Evolutionary conservation across 2,113 vertebrate species (phyloP).

Genomic region (Nettapus auritus): DNA sequence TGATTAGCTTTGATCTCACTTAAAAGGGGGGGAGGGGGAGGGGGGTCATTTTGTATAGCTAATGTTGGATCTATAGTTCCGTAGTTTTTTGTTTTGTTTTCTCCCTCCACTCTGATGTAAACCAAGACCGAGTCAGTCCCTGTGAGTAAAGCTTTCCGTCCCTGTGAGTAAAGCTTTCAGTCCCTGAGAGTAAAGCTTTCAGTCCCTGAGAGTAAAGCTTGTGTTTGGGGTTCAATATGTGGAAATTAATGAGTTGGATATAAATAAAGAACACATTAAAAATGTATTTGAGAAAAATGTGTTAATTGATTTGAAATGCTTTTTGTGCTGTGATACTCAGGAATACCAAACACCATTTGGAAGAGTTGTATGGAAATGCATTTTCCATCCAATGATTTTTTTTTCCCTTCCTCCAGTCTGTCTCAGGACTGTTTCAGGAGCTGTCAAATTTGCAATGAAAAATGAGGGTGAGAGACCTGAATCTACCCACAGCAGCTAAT

Average conservation of each 20-base stretch:
- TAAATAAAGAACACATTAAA: not conserved
- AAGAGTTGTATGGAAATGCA: not conserved
- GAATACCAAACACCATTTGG: not conserved
- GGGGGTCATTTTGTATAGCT: not conserved
- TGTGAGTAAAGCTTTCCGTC: not conserved
- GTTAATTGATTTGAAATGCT: not conserved
- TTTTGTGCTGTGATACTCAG: not conserved
- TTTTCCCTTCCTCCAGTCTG: not conserved
- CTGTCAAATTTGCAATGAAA: constrained; percentile 1
- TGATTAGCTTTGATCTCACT: not conserved
- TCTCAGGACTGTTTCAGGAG: not conserved
- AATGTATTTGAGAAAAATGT: not conserved
- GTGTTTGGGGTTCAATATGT: not conserved
- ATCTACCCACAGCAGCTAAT: not conserved
- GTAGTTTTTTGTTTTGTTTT: not conserved
- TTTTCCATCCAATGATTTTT: not conserved
- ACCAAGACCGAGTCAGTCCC: not conserved
- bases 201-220: not conserved
- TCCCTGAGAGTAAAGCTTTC: not conserved
- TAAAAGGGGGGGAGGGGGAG: not conserved
- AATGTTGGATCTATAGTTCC: not conserved
- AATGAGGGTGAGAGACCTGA: not conserved
- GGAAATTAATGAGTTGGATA: not conserved
- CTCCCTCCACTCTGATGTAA: not conserved
- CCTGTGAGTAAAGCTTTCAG: not conserved